Evolutionary conservation across 2,797 vertebrate genomes (phyloP), one percentile per base, ranked within the genome.

Genomic region (Pelobates cultripes): DNA sequence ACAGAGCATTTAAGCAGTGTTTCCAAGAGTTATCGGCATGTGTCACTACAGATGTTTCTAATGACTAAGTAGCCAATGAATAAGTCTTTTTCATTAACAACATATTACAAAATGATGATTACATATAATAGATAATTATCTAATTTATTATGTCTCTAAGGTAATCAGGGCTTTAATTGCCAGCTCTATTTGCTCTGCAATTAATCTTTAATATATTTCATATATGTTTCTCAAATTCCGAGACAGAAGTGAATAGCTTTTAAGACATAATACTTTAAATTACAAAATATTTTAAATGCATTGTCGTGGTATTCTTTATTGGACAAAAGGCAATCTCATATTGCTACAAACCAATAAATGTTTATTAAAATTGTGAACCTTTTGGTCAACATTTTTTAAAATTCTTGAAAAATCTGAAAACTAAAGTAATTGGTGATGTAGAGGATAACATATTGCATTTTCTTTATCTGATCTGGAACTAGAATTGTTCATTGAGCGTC

Each of bases 391-490:
- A 60, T 51, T 55, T 43, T 72, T 15, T 5, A 61, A 61, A 12
- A 64, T 4, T 9, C 61, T 66, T 57, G 77, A 7, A 40, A 64
- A 64, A 64, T 2, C 55, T 7, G 28, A 64, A 64, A 28, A 64
- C 12, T 7, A 64, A 68, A 69, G 86, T 79, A 89, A 86, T 86
- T 69, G 67, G 61, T 77, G 61, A 42, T 83, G 84, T 83, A 85
- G 69, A 73, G 64, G 76, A 84, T 85, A 85, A 72, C 68, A 73
- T 53, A 81, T 40, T 53, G 43, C 28, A 72, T 55, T 85, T 80
- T 4, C 77, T 77, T 85, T 86, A 88, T 88, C 88, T 86, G 84
- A 85, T 88, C 81, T 85, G 85, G 14, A 12, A 82, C 83, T 71
- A 82, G 85, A 89, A 83, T 82, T 61, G 73, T 13, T 7, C n/a